Percentiles rank a stretch among this genome's conserved stretches.
Conservation (phyloP, 2,113 vertebrate species). For the Hippocampus abdominalis region DNA sequence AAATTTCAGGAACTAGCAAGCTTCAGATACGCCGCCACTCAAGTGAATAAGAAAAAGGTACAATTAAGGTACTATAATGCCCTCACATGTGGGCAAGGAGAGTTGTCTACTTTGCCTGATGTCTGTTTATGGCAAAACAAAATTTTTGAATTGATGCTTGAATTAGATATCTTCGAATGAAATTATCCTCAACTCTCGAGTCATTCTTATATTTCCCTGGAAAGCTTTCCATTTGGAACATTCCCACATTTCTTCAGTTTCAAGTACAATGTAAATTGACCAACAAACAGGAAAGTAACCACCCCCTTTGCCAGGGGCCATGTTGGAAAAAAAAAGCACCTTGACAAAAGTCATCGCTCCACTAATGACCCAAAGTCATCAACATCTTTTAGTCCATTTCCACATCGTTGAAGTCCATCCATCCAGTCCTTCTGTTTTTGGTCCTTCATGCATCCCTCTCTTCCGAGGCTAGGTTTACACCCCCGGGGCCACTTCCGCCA, state of each 20-base stretch:
- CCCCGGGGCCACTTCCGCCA: slow-evolving; percentile 61
- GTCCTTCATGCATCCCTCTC: slow-evolving; percentile 41
- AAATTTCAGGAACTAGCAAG: neutral
- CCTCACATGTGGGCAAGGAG: too few relatives aligned
- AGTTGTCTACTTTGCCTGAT: too few relatives aligned
- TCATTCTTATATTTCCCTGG: too few relatives aligned
- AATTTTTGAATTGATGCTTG: neutral
- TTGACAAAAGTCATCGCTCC: neutral
- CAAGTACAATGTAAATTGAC: too few relatives aligned
- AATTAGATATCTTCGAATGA: too few relatives aligned
- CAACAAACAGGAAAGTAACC: too few relatives aligned
- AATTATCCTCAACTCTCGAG: too few relatives aligned
- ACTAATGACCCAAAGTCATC: neutral
- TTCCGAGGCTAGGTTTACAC: slow-evolving; percentile 51
- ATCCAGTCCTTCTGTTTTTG: slow-evolving; percentile 27
- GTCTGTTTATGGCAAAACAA: neutral
- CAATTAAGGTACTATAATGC: too few relatives aligned
- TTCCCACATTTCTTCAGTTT: too few relatives aligned
- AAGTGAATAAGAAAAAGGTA: neutral
- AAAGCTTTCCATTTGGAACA: too few relatives aligned
- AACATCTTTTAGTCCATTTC: slow-evolving; percentile 9
- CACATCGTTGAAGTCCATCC: slow-evolving; percentile 33
- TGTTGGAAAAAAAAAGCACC: neutral
- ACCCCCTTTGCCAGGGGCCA: too few relatives aligned
- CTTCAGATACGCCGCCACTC: neutral